Percentiles rank a stretch among this genome's conserved stretches.
phyloP scores from a whole-genome alignment of 1,140 invertebrate genomes.

The Cyclina sinensis region DNA sequence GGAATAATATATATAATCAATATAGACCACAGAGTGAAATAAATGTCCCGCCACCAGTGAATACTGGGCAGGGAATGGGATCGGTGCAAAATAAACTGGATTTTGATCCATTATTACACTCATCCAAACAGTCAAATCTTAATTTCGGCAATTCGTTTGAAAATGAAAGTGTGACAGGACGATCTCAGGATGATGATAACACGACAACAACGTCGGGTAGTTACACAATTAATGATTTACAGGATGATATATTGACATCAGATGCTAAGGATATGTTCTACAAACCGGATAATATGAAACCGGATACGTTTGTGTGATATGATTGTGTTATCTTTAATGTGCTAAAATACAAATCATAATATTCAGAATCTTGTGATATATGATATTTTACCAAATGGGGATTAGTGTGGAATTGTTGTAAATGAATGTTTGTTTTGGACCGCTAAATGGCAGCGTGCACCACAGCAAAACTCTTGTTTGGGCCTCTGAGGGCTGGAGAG shows the following conservation, averaged over 20 bases:
- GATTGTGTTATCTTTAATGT: background rate
- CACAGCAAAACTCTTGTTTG: too few species aligned
- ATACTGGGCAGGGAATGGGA: background rate
- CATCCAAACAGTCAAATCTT: slow-evolving; percentile 57
- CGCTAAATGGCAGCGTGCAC: background rate
- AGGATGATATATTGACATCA: slow-evolving; percentile 38
- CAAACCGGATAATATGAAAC: slow-evolving; percentile 25
- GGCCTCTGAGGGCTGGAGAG: too few species aligned
- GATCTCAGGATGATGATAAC: slow-evolving; percentile 78
- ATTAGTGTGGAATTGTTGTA: too few species aligned
- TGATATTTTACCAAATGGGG: slow-evolving; percentile 24
- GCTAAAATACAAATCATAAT: background rate
- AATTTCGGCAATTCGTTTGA: slow-evolving; percentile 53
- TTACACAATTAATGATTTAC: slow-evolving; percentile 78
- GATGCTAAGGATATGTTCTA: slow-evolving; percentile 66
- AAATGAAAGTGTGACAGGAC: slow-evolving; percentile 67
- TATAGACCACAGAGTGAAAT: slow-evolving; percentile 41
- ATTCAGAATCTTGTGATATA: background rate
- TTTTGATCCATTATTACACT: slow-evolving; percentile 43
- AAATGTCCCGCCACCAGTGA: background rate
- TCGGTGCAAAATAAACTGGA: slow-evolving; percentile 48
- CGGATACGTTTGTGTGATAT: slow-evolving; percentile 65
- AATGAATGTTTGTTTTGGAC: too few species aligned
- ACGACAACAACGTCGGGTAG: slow-evolving; percentile 83
- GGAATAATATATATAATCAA: slow-evolving; percentile 21